Base-by-base conservation (phyloP, 64 coral and sea anemone species). In the Platygyra sinensis region DNA sequence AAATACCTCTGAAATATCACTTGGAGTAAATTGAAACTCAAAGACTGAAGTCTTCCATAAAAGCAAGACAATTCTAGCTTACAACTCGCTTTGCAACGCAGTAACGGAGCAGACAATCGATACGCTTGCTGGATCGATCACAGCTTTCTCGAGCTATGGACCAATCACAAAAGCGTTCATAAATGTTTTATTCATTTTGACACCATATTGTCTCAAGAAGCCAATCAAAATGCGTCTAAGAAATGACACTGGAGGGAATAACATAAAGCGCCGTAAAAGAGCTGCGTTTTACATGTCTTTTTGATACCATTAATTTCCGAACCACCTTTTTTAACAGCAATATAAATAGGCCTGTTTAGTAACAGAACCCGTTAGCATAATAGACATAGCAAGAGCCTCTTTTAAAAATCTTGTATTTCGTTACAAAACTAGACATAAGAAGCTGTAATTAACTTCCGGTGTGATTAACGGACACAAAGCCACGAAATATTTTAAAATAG, bases 71-170 rank as follows among this genome's bases (percentile, higher is more conserved):
- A 85, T 85, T 50, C 46, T 36, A 85, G 42, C 10, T 10, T 72
- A 25, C 22, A 69, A 69, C n/a, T 69, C 65, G 0, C 33, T 49
- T n/a, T 72, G 81, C 81, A 72, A 85, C 81, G 81, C 81, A 85
- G 33, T 69, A 67, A 85, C 81, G 61, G 57, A 39, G 22, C 36
- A 85, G 63, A 85, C 81, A 85, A 85, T 85, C 81, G 46, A 72
- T 85, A 71, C 14, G 36, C 62, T 36, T 11, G 38, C 13, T n/a
- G 62, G 81, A 71, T 31, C 62, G 17, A 71, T 67, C 81, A 28
- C 62, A 50, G 67, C 63, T 71, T 20, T n/a, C 20, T 50, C 14
- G 11, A 64, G 1, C 8, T 38, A 25, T 25, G 71, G 18, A 16
- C 81, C 81, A 85, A 85, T 85, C 62, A 85, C 63, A 85, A 71